Conservation (phyloP, 2,888 invertebrate genomes). For the Philhelius pedissequus region DNA sequence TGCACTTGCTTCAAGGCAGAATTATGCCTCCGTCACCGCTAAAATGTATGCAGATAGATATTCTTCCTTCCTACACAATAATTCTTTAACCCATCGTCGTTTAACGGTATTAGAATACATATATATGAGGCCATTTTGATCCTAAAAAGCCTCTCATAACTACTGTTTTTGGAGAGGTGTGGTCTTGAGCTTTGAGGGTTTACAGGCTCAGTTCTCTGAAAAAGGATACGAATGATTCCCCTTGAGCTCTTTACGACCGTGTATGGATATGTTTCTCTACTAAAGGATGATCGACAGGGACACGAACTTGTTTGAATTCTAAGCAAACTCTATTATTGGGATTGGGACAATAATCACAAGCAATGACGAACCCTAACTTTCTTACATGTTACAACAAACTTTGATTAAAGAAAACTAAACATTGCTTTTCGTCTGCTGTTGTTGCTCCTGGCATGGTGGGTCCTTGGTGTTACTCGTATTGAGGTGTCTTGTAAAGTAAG, state of each 20-base stretch:
- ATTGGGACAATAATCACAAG: conserved; percentile 16
- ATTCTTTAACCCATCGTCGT: background rate
- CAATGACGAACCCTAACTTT: background rate
- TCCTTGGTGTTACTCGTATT: conserved; percentile 8
- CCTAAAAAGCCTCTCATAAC: conserved; percentile 30
- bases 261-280: background rate
- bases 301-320: background rate
- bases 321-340: background rate
- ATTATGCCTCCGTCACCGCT: background rate
- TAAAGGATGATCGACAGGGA: background rate
- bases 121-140: conserved; percentile 43
- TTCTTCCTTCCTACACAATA: background rate
- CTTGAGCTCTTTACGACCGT: conserved; percentile 4
- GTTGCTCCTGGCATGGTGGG: background rate
- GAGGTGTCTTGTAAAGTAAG: background rate
- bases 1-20: conserved; percentile 32
- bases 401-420: conserved; percentile 61
- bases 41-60: background rate
- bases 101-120: conserved; percentile 59
- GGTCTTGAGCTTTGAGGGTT: background rate
- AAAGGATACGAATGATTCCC: conserved; percentile 16
- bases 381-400: conserved; percentile 13
- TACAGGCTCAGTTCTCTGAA: background rate
- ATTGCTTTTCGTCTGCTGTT: background rate
- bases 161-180: conserved; percentile 2